Base-by-base conservation (phyloP, 1,140 invertebrate genomes). In the Trichogramma pretiosum region DNA sequence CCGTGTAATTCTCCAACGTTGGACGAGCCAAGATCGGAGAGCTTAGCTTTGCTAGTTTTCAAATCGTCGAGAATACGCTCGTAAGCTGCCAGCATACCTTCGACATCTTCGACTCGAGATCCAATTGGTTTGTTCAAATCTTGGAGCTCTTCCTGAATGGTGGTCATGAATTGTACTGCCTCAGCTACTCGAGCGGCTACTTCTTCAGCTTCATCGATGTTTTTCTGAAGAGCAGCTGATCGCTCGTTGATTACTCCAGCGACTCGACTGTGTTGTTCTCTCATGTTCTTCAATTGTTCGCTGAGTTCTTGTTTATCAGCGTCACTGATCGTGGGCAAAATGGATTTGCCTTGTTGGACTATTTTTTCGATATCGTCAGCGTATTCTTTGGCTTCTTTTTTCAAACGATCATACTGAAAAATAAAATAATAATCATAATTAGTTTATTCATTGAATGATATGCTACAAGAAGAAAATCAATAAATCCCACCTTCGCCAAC, bases 91-190 rank as follows among this genome's bases (percentile, higher is more conserved):
- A 91, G 69, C 59, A 89, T 76, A 13, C 82, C 79, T 66, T 89
- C 82, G 0, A 90, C 87, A 59, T 91, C 87, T 64, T 91, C 87
- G 3, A 86, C 82, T 59, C 82, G 83, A 4, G 82, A 82, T 13
- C 92, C 90, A 43, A 93, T 81, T 2, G 90, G 89, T 64, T 84
- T 85, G 57, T 85, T 88, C 0, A 93, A 68, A 38, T 86, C 80
- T 54, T 88, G 84, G 1, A 95, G 65, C 61, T 92, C 84, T 42
- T 81, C 80, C 62, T 93, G 86, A 19, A 94, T 83, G 45, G 82
- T 78, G 28, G 82, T 79, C 57, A 93, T 77, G 56, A 89, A 85
- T 56, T 84, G 76, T n/a, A 84, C 75, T 35, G 83, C 86, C 56
- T 89, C 84, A 16, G 86, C 81, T 11, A 93, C 75, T 57, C 82